These are phyloP conservation scores for Nesogale talazaci DNA, from an alignment of 2,113 vertebrate genomes.

Conservation along the genomic window DNA sequence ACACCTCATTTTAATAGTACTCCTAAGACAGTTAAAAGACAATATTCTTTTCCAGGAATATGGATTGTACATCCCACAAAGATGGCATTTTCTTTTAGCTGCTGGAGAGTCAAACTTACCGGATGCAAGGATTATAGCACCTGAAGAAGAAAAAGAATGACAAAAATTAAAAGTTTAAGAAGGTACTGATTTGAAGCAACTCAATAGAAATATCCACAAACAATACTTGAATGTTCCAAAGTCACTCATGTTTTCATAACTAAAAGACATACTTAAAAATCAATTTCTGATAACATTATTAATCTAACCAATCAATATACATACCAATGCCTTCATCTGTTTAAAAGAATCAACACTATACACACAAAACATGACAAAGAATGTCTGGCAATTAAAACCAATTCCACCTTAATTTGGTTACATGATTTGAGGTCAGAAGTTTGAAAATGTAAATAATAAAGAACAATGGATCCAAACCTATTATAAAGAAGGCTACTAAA, in stretches of 20 bases:
- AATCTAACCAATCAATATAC: background rate
- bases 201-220: background rate
- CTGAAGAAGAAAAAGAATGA: slow-evolving; percentile 55
- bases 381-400: background rate
- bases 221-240: slow-evolving; percentile 25
- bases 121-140: background rate
- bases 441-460: slow-evolving; percentile 19
- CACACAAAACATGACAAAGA: background rate
- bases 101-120: slow-evolving; percentile 72
- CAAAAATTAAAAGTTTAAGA: background rate
- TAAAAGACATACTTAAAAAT: slow-evolving; percentile 2
- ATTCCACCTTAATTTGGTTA: background rate
- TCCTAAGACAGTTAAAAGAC: slow-evolving; percentile 50
- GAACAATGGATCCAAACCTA: background rate
- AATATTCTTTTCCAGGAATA: slow-evolving; percentile 63
- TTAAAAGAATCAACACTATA: background rate
- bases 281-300: slow-evolving; percentile 32
- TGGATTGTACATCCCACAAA: background rate
- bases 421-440: background rate
- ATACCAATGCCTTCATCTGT: background rate
- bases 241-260: slow-evolving; percentile 2
- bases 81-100: slow-evolving; percentile 50
- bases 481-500: background rate
- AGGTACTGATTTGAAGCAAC: slow-evolving; percentile 21
- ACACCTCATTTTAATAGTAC: slow-evolving; percentile 44